Evolutionary conservation across 2,888 invertebrate species (phyloP).

Genomic region (Drosophila infuscata): DNA sequence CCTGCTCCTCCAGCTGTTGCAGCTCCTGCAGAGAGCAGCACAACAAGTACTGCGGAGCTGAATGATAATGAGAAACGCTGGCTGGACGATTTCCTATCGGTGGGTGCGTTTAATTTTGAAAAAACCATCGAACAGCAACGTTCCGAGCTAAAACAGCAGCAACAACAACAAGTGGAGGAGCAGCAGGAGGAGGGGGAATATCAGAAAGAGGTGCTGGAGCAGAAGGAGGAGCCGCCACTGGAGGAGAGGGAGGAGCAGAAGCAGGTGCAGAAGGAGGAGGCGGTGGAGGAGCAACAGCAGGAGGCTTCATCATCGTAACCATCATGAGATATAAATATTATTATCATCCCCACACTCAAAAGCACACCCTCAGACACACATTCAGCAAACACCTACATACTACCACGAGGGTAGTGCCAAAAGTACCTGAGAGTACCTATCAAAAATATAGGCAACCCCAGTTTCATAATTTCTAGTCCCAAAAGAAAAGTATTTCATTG

Average conservation of each 20-base stretch:
- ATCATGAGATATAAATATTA: constrained; percentile 60
- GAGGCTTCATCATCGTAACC: constrained; percentile 53
- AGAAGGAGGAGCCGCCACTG: constrained; percentile 4
- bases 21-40: not conserved
- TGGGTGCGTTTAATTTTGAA: constrained; percentile 83
- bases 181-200: constrained; percentile 13
- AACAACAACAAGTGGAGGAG: constrained; percentile 18
- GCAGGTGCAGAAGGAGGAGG: not conserved
- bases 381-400: not conserved
- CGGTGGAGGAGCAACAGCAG: not conserved
- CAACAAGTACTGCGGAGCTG: constrained; percentile 67
- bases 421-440: constrained; percentile 1
- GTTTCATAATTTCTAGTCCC: not conserved
- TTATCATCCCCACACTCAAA: constrained; percentile 32
- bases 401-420: constrained; percentile 5
- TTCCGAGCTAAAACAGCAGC: constrained; percentile 39
- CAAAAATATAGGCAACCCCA: not conserved
- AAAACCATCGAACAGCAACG: constrained; percentile 62
- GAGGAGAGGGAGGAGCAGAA: constrained; percentile 20
- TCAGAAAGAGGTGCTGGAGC: constrained; percentile 11
- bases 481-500: not conserved
- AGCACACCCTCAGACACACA: constrained; percentile 18
- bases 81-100: constrained; percentile 83
- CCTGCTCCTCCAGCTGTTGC: not conserved
- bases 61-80: constrained; percentile 82